Evolutionary conservation across 1,140 invertebrate genomes (phyloP).

Genomic region (Wasmannia auropunctata): DNA sequence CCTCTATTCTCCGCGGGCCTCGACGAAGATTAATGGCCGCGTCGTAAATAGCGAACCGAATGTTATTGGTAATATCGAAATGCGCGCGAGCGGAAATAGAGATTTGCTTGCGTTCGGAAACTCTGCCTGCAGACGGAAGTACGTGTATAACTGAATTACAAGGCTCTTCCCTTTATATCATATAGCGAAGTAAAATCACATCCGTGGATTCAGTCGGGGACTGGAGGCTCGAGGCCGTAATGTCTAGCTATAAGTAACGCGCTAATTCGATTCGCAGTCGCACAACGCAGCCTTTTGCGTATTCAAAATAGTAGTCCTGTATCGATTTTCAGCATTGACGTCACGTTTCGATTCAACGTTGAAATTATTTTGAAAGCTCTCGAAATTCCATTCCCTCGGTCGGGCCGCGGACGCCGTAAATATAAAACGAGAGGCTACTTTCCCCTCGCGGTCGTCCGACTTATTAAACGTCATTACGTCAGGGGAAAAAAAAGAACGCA

Average conservation of each 20-base stretch:
- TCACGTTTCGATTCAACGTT: background rate
- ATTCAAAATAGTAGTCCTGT: background rate
- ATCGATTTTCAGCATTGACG: constrained; percentile 40
- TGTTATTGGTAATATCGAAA: background rate
- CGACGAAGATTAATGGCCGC: background rate
- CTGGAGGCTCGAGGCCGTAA: background rate
- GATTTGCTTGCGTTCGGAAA: background rate
- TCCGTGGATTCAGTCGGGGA: background rate
- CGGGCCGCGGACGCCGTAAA: background rate
- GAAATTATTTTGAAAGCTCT: constrained; percentile 41
- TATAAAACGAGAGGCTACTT: constrained; percentile 7
- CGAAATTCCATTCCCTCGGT: background rate
- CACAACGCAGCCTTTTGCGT: background rate
- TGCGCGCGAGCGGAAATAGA: background rate
- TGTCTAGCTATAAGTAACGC: background rate
- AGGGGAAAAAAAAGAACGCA: background rate
- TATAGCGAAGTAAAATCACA: background rate
- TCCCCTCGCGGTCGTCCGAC: background rate
- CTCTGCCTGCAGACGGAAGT: background rate
- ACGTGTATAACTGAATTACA: background rate
- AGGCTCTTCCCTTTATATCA: background rate
- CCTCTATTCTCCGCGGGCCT: background rate
- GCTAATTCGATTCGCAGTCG: constrained; percentile 32
- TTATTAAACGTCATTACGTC: constrained; percentile 26
- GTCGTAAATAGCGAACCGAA: background rate